Conservation (phyloP, 2,797 vertebrate species). For the Sebastolobus alascanus region DNA sequence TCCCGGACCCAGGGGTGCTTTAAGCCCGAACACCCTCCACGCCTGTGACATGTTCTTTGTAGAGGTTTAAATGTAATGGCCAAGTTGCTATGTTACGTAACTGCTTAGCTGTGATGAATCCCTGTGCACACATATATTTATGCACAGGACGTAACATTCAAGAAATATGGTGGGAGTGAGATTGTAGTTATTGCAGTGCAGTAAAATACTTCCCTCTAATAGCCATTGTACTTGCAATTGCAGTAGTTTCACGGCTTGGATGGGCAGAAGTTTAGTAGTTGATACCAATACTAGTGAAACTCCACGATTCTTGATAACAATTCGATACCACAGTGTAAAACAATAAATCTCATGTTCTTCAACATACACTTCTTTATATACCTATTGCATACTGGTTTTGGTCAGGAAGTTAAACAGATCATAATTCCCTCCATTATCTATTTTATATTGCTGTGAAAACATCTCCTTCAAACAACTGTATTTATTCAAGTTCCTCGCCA, state of each 20-base stretch:
- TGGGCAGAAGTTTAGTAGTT: not conserved
- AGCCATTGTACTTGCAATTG: not conserved
- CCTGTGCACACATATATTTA: not conserved
- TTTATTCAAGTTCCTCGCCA: no score
- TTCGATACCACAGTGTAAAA: no score
- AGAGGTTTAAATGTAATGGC: slow-evolving; percentile 36
- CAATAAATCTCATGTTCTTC: no score
- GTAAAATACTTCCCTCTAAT: not conserved
- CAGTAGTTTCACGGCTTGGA: not conserved
- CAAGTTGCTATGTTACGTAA: slow-evolving; percentile 21
- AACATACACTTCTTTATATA: no score
- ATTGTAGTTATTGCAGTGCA: not conserved
- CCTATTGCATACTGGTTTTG: no score
- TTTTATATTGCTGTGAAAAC: no score
- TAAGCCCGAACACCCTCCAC: slow-evolving; percentile 19
- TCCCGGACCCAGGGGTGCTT: slow-evolving; percentile 18
- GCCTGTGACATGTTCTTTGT: slow-evolving; percentile 41
- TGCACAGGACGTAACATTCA: not conserved
- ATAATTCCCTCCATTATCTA: no score
- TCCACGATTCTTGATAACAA: no score
- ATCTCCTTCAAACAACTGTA: no score
- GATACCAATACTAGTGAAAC: no score
- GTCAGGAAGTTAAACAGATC: no score
- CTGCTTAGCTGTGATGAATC: slow-evolving; percentile 22
- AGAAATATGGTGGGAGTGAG: not conserved